phyloP scores from a whole-genome alignment of 2,888 invertebrate species.

The Ophioninae sp. region DNA sequence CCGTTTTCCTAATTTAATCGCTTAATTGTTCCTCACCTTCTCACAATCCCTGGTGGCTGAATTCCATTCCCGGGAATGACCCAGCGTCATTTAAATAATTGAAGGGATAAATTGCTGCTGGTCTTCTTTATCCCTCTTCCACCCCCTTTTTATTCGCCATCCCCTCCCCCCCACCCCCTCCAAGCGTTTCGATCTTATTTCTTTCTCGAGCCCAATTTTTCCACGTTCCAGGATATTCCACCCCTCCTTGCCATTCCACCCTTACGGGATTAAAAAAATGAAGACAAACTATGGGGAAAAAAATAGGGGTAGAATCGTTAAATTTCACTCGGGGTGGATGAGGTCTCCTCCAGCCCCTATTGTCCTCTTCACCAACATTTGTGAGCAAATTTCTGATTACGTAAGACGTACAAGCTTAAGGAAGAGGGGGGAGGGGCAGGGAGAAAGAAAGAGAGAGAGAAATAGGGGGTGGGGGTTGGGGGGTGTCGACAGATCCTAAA shows the following conservation, averaged over 20 bases:
- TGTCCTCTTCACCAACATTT: slow-evolving; percentile 44
- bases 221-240: too few species aligned
- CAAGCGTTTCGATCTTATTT: too few species aligned
- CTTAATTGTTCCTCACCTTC: slow-evolving; percentile 22
- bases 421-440: not conserved
- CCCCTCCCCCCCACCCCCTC: too few species aligned
- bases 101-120: slow-evolving; percentile 39
- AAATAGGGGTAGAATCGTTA: slow-evolving; percentile 13
- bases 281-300: slow-evolving; percentile 38
- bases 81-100: slow-evolving; percentile 50
- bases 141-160: not conserved
- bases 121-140: not conserved
- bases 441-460: slow-evolving; percentile 57
- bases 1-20: slow-evolving; percentile 26
- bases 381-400: slow-evolving; percentile 46
- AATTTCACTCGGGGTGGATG: slow-evolving; percentile 46
- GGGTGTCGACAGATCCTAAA: slow-evolving; percentile 53
- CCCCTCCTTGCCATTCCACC: not conserved
- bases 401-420: slow-evolving; percentile 17
- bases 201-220: too few species aligned
- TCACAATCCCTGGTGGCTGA: slow-evolving; percentile 38
- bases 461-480: slow-evolving; percentile 26
- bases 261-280: slow-evolving; percentile 34
- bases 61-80: slow-evolving; percentile 33
- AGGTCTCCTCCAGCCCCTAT: not conserved